Percentiles rank a stretch among this genome's conserved stretches.
Evolutionary conservation across 2,888 invertebrate genomes (phyloP).

Genomic region (Sclerodermus sp.): DNA sequence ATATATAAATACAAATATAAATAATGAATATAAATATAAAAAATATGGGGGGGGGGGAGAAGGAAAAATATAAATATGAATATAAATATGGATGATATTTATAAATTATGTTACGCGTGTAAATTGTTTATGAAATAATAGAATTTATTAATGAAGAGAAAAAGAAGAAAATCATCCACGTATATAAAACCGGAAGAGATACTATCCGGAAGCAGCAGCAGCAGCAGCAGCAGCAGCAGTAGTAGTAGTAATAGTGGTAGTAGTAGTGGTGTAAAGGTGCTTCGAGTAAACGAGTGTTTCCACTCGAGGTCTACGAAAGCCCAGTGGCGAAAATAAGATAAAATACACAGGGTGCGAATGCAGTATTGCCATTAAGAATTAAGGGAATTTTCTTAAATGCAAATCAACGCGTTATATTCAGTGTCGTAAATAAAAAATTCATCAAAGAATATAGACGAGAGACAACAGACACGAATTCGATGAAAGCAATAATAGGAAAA

Average conservation of each 20-base stretch:
- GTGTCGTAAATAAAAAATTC: background rate
- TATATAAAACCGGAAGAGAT: too few species aligned
- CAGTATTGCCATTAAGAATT: slow-evolving; percentile 32
- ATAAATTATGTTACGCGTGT: slow-evolving; percentile 52
- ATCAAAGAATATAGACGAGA: background rate
- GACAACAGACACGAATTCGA: background rate
- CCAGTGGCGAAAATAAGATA: too few species aligned
- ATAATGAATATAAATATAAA: background rate
- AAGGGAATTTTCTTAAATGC: background rate
- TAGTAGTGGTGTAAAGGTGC: too few species aligned
- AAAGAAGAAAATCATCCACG: too few species aligned
- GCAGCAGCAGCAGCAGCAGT: too few species aligned
- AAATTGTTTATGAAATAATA: slow-evolving; percentile 53
- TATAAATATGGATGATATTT: slow-evolving; percentile 33
- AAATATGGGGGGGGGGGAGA: too few species aligned
- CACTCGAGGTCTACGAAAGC: too few species aligned
- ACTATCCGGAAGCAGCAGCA: too few species aligned
- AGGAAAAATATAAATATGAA: slow-evolving; percentile 2
- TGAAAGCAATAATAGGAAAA: background rate
- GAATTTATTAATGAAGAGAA: slow-evolving; percentile 40
- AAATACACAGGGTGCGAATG: slow-evolving; percentile 35
- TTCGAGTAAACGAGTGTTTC: too few species aligned
- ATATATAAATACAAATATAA: slow-evolving; percentile 11
- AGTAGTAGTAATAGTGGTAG: too few species aligned
- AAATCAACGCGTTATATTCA: background rate